Base-by-base conservation (phyloP, 2,888 invertebrate genomes). In the Epirrhoe alternata region DNA sequence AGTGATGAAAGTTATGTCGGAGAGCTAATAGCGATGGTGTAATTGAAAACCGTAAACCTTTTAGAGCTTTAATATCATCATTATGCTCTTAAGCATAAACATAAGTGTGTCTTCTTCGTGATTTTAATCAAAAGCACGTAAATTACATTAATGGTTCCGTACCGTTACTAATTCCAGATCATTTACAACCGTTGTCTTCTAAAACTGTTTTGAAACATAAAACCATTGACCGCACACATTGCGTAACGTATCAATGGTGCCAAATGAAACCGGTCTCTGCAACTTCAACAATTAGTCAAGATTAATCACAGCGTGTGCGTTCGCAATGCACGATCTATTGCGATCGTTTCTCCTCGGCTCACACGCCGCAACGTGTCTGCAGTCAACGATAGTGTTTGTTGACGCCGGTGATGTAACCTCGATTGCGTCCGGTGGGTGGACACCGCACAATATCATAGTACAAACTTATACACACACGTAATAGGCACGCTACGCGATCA, bases 361-460 rank as follows among this genome's bases (percentile, higher is more conserved):
- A 24, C 54, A 51, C 53, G 52, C 14, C 31, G 31, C 57, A 0
- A 52, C 55, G n/a, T 50, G 61, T 16, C 55, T 53, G 47, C 24
- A 8, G 38, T 31, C 31, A 49, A 30, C 33, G 57, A 38, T 61
- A 31, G 45, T 54, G 58, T 54, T 55, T 59, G 60, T 16, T 38
- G 52, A 31, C 45, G 57, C 45, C 66, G 64, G 64, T 71, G 73
- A 73, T 66, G 69, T 62, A 64, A 68, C 61, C 42, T 47, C 60
- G 64, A 67, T 69, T 63, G 64, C 57, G 62, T 42, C 45, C 61
- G 62, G 72, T 71, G 70, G 70, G 70, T 50, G 70, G 66, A 70
- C 50, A 60, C 50, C 33, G 45, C 53, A 53, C 42, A 5, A 57
- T 35, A 47, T 35, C 30, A 56, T 59, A 56, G 33, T 45, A 54